A percentile compares a stretch with the other conserved stretches of the same genome.
phyloP scores from a whole-genome alignment of 2,797 vertebrate genomes.

The Takifugu ocellatus region DNA sequence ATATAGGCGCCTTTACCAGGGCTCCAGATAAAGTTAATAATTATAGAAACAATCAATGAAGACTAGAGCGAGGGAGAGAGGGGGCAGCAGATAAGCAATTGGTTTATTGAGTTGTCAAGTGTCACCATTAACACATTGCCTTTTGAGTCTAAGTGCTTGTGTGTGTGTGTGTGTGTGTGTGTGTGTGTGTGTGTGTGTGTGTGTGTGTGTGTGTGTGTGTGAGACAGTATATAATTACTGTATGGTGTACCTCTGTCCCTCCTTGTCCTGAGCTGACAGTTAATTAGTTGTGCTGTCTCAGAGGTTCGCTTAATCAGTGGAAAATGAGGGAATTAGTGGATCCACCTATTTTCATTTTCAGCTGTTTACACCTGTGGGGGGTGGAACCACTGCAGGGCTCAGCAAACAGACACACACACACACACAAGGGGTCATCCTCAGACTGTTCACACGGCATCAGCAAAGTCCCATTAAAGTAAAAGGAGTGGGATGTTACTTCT shows the following conservation, averaged over 20 bases:
- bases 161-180: constrained; percentile 17
- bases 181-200: constrained; percentile 8
- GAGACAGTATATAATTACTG: constrained; percentile 55
- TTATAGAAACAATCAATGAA: constrained; percentile 69
- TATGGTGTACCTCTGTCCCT: constrained; percentile 46
- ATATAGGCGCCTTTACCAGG: constrained; percentile 51
- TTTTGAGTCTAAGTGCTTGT: constrained; percentile 39
- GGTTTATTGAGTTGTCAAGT: constrained; percentile 77
- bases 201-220: constrained; percentile 14
- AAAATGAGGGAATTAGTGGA: constrained; percentile 49
- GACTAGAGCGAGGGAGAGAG: constrained; percentile 41
- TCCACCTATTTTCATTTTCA: constrained; percentile 56
- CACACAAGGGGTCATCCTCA: too few relatives aligned
- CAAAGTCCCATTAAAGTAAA: too few relatives aligned
- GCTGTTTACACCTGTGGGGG: constrained; percentile 11
- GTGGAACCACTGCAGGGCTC: neutral
- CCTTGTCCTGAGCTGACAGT: constrained; percentile 60
- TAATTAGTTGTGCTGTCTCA: constrained; percentile 69
- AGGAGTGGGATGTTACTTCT: too few relatives aligned
- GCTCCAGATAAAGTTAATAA: constrained; percentile 71
- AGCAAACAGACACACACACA: neutral
- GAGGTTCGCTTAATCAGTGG: constrained; percentile 52
- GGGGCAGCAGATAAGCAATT: constrained; percentile 59
- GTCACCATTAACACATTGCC: constrained; percentile 61
- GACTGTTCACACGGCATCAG: too few relatives aligned